These are phyloP conservation scores for Palythoa grandis DNA, from an alignment of 92 coral and sea anemone genomes.

Conservation along the genomic window DNA sequence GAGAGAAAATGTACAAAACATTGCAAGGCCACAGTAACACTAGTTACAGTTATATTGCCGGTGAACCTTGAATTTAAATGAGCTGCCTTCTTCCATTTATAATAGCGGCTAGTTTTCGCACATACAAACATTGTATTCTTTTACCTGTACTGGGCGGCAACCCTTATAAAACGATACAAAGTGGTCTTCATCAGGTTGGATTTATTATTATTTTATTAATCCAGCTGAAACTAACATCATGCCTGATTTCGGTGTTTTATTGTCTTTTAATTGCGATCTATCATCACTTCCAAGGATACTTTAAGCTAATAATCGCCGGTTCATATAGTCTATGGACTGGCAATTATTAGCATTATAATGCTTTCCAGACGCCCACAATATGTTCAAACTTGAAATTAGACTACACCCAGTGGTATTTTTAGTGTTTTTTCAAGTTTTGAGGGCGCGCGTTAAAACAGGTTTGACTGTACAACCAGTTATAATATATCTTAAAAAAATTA, in stretches of 20 bases:
- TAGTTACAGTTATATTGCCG: neutral
- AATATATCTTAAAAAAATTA: neutral
- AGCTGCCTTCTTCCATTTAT: constrained; percentile 13
- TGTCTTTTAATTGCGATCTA: neutral
- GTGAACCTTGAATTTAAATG: neutral
- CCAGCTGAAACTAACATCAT: constrained; percentile 9
- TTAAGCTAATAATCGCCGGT: no score
- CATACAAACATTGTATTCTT: neutral
- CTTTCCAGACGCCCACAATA: constrained; percentile 7
- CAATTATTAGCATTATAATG: constrained; percentile 2
- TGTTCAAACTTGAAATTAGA: constrained; percentile 1
- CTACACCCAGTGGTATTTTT: constrained; percentile 8
- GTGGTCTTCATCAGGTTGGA: neutral
- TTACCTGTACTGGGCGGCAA: neutral
- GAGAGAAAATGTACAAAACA: neutral
- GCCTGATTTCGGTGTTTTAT: constrained; percentile 4
- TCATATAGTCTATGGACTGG: constrained; percentile 3
- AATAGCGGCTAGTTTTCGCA: constrained; percentile 8
- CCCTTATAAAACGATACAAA: constrained; percentile 5
- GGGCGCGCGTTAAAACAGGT: constrained; percentile 7
- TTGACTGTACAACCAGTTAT: neutral
- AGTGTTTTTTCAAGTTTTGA: neutral
- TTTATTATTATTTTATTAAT: constrained; percentile 7
- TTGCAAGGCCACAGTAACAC: constrained; percentile 9
- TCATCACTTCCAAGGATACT: neutral